Percentiles rank a stretch among this genome's conserved stretches.
Conservation (phyloP, 2,797 vertebrate species). For the Odontamblyopus lacepedii region DNA sequence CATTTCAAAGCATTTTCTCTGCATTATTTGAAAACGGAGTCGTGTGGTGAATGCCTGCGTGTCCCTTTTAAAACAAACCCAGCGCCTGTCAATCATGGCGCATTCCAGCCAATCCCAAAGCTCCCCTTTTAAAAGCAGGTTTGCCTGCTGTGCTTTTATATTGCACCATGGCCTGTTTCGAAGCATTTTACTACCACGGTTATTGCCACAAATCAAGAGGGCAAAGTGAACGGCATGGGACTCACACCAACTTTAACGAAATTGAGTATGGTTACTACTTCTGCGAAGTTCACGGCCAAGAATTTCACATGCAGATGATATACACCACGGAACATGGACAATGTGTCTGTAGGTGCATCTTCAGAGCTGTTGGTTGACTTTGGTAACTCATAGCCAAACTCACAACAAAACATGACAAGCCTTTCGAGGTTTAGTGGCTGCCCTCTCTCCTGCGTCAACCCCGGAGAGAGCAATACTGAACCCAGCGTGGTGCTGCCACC, state of each 20-base stretch:
- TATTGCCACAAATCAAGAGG: conserved; percentile 93
- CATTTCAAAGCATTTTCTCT: conserved; percentile 96
- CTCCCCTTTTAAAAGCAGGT: conserved; percentile 92
- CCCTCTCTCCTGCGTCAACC: conserved; percentile 77
- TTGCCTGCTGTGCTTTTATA: conserved; percentile 99
- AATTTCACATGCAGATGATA: conserved; percentile 83
- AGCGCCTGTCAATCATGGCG: conserved; percentile 93
- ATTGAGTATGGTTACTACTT: conserved; percentile 73
- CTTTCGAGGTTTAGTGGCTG: conserved; percentile 74
- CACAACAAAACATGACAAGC: conserved; percentile 68
- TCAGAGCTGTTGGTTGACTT: conserved; percentile 68
- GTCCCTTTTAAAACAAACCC: conserved; percentile 97
- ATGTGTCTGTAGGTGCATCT: conserved; percentile 65
- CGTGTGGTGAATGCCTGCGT: conserved; percentile 95
- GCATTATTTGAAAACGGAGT: conserved; percentile 95
- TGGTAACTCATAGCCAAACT: conserved; percentile 71
- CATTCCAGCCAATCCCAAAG: conserved; percentile 92
- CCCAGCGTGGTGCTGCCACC: conserved; percentile 74
- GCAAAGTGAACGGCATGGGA: conserved; percentile 86
- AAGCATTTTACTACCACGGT: conserved; percentile 94
- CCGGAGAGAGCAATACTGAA: conserved; percentile 74
- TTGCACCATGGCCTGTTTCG: conserved; percentile 93
- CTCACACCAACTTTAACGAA: conserved; percentile 81
- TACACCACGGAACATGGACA: conserved; percentile 68
- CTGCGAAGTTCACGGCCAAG: conserved; percentile 76